Base-by-base conservation (phyloP, 2,888 invertebrate species). In the Crepidodera aurea region DNA sequence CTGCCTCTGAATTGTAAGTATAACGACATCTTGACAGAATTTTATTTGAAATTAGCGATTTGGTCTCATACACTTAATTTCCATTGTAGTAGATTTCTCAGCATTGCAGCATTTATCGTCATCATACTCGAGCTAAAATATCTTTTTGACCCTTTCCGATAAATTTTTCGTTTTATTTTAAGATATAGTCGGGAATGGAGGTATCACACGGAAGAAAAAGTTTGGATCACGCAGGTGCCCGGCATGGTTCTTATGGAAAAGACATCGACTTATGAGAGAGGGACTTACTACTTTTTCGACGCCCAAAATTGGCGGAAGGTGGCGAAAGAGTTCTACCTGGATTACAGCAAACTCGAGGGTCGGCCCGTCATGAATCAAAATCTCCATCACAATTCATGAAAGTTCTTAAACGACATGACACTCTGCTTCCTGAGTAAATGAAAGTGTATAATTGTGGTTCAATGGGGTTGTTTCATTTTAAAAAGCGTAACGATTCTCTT, bases 201-300 rank as follows among this genome's bases (percentile, higher is more conserved):
- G 85, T 99, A 96, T 87, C 98, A 99, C 83, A 98, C 92, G 87
- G 96, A 97, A 81, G 98, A 99, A 82, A 94, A 96, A 83, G 95
- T 98, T 78, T 98, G 98, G 98, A 96, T 98, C 82, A 98, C 97
- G 76, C 92, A 97, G 83, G 96, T 96, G 77, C 96, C 96, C 71
- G 96, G 96, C 74, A 91, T 96, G 86, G 91, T 93, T 73, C 91
- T 95, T 79, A 88, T 93, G 75, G 96, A 98, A 82, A 98, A 98
- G 84, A 97, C 96, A 71, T 89, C 90, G 76, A 93, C 94, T 73
- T 98, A 96, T 84, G 98, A 99, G 86, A 89, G 97, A 79, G 98
- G 98, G 84, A 98, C 97, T 77, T 99, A 99, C 86, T 98, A 96
- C 85, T 97, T 97, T 85, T 99, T 99, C 83, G 99, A 99, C 85